Conservation (phyloP, 2,113 vertebrate species). For the Hypomesus transpacificus region DNA sequence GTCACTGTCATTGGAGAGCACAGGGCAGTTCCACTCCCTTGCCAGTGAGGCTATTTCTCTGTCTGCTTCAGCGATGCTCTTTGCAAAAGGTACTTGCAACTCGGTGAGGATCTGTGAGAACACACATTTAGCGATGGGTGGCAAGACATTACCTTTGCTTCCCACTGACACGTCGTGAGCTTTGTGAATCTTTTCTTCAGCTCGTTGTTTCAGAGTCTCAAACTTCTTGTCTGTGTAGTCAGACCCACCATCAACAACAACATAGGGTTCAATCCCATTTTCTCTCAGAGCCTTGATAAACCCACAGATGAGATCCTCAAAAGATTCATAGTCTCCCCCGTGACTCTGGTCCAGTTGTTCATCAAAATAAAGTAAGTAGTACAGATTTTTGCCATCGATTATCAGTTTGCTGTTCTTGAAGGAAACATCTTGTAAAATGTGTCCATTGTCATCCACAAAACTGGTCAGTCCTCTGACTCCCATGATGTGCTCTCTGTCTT, state of each 20-base stretch:
- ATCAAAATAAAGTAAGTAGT: constrained; percentile 68
- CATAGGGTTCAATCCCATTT: constrained; percentile 75
- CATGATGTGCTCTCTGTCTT: too few relatives aligned
- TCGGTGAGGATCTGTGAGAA: constrained; percentile 76
- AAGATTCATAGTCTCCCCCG: constrained; percentile 82
- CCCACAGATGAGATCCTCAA: constrained; percentile 52
- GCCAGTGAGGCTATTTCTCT: constrained; percentile 79
- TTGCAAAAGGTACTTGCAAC: constrained; percentile 74
- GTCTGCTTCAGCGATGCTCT: constrained; percentile 82
- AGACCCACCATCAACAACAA: constrained; percentile 81
- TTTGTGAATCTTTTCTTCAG: constrained; percentile 54
- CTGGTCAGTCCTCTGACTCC: constrained; percentile 70
- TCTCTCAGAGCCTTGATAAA: constrained; percentile 73
- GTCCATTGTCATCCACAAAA: constrained; percentile 54
- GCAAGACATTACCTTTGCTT: constrained; percentile 48
- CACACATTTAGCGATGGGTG: constrained; percentile 66
- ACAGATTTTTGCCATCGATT: constrained; percentile 79
- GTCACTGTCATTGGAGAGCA: constrained; percentile 83
- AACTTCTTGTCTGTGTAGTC: constrained; percentile 74
- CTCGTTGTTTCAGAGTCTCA: constrained; percentile 56
- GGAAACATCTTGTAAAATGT: constrained; percentile 59
- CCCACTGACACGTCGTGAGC: constrained; percentile 64
- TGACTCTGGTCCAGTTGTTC: constrained; percentile 68
- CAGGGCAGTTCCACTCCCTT: constrained; percentile 79
- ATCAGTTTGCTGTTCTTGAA: constrained; percentile 72